Conservation (phyloP, 1,140 invertebrate species). For the Semibalanus balanoides region DNA sequence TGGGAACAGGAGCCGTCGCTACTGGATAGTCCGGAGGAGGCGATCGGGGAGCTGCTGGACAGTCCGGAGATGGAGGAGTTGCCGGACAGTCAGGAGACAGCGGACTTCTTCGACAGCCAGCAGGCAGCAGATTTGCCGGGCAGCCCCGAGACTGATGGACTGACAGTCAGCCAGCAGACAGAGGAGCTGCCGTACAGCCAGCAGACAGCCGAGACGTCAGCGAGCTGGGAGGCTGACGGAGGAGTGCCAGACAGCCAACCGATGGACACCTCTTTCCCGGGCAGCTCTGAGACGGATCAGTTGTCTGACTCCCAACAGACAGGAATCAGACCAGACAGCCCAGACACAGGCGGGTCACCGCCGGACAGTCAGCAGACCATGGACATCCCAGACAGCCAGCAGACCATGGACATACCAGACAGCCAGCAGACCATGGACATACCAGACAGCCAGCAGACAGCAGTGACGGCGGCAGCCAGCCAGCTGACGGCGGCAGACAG, state of each 20-base stretch:
- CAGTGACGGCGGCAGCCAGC: background rate
- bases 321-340: too few relatives aligned
- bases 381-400: background rate
- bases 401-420: background rate
- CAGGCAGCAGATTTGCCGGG: background rate
- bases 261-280: background rate
- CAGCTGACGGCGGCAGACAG: background rate
- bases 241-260: background rate
- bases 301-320: too few relatives aligned
- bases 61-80: background rate
- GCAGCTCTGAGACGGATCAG: too few relatives aligned
- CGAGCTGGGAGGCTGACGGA: background rate
- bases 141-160: background rate
- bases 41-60: background rate
- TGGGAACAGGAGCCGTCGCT: background rate
- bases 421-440: background rate
- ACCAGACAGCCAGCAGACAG: background rate
- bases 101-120: background rate
- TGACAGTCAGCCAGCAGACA: background rate
- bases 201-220: background rate
- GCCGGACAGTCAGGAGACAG: background rate
- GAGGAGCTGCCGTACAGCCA: background rate
- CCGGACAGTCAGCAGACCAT: background rate
- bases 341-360: too few relatives aligned
- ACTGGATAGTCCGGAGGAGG: too few relatives aligned